A percentile compares a stretch with the other conserved stretches of the same genome.
These are phyloP conservation scores for Onychomys leucogaster DNA, from an alignment of 2,797 vertebrate genomes.

Conservation along the genomic window DNA sequence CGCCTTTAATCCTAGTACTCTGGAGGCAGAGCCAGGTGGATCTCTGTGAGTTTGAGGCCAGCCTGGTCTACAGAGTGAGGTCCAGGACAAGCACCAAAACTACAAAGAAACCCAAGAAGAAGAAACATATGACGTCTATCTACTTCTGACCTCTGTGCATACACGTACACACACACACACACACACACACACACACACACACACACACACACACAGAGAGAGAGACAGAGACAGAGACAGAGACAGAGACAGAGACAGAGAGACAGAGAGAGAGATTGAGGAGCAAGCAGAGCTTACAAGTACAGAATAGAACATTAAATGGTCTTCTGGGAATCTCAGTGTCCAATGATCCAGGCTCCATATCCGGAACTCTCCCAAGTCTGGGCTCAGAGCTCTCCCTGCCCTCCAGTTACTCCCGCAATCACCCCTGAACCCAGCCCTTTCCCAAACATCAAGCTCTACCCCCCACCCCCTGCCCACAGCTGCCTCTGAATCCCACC, in stretches of 20 bases:
- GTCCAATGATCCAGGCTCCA: neutral
- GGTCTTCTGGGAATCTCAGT: neutral
- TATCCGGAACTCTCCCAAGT: neutral
- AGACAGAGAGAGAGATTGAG: neutral
- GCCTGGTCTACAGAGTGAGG: too few species aligned
- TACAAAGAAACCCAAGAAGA: too few species aligned
- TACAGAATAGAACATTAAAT: neutral
- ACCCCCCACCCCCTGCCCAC: rapidly evolving
- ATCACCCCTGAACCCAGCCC: neutral
- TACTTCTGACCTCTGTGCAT: neutral
- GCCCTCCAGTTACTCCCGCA: neutral
- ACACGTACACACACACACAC: too few species aligned
- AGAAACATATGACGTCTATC: too few species aligned
- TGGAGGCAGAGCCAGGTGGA: too few species aligned
- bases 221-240: neutral
- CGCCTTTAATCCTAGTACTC: too few species aligned
- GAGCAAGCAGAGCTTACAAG: neutral
- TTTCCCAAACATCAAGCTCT: too few species aligned
- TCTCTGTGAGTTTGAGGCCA: too few species aligned
- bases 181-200: too few species aligned
- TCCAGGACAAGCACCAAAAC: too few species aligned
- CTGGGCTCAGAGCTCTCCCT: neutral
- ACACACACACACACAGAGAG: too few species aligned
- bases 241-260: neutral
- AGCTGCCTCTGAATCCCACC: neutral